phyloP scores from a whole-genome alignment of 2,888 invertebrate genomes.

The Cacoxenus indagator region DNA sequence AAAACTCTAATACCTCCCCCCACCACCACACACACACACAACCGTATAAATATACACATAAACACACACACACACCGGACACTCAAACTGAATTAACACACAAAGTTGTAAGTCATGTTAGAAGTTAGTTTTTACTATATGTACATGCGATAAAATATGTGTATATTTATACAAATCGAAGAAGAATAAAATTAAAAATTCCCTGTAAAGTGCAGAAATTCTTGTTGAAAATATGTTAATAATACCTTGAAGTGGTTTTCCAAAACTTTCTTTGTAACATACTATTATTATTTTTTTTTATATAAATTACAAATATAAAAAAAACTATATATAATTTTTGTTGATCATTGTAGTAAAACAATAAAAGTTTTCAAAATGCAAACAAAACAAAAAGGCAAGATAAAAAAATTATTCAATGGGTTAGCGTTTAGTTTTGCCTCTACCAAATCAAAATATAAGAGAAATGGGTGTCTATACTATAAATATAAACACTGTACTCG shows the following conservation, averaged over 20 bases:
- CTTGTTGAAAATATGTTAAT: constrained; percentile 56
- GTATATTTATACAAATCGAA: neutral
- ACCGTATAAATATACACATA: constrained; percentile 32
- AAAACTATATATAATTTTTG: constrained; percentile 51
- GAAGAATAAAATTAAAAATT: neutral
- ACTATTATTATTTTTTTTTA: constrained; percentile 58
- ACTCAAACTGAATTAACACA: constrained; percentile 30
- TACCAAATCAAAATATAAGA: neutral
- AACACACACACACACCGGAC: constrained; percentile 34
- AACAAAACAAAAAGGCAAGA: constrained; percentile 32
- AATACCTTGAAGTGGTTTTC: constrained; percentile 42
- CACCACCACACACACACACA: constrained; percentile 28
- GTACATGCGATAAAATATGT: neutral
- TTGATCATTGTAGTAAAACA: constrained; percentile 59
- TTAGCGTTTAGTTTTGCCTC: constrained; percentile 12
- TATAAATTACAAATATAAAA: constrained; percentile 46
- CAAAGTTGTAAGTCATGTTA: constrained; percentile 39
- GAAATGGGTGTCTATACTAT: neutral
- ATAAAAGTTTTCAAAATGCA: constrained; percentile 39
- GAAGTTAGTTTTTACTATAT: constrained; percentile 28
- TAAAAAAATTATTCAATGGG: constrained; percentile 24
- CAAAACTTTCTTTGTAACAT: constrained; percentile 49
- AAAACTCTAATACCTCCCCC: constrained; percentile 52
- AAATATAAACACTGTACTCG: neutral
- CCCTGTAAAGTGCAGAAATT: constrained; percentile 49